Base-by-base conservation (phyloP, 2,113 vertebrate genomes). In the Psittacara wagleri region DNA sequence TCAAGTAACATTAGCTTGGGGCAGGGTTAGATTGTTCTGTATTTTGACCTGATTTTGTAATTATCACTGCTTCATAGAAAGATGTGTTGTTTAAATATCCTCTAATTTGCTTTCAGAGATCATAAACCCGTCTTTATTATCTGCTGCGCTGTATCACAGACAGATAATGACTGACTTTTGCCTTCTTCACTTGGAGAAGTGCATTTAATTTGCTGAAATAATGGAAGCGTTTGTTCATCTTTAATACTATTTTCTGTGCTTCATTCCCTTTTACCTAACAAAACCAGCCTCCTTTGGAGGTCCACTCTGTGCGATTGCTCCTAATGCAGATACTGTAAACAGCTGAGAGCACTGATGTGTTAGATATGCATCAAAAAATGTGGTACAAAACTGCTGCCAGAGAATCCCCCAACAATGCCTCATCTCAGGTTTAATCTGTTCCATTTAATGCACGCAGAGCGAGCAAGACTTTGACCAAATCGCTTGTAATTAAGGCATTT, bases 121-220 rank as follows among this genome's bases (percentile, higher is more conserved):
- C 96, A 97, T 89, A 94, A 98, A 96, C 83, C 74, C 59, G n/a
- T 93, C 97, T 97, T 94, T 92, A 97, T 97, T 83, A 97, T 96
- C 94, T 93, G 77, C 91, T 59, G 63, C 37, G 41, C 27, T 96
- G 93, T 96, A 96, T 88, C 95, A 97, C 96, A 97, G 94, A 72
- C 94, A 95, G 95, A 92, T 98, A 97, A 98, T 96, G 95, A 92
- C 86, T 95, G 94, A 94, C 94, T 97, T 95, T 94, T 95, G 90
- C 85, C 94, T 96, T 90, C 86, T 69, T 81, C 67, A 66, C 96
- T 97, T 48, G 44, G 90, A 91, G 59, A 96, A 95, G 87, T 55
- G 68, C 91, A 81, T 94, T 96, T 97, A 93, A 97, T 97, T 97
- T 95, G 52, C 69, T 64, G 95, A 97, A 97, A 96, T 94, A 96